Percentiles rank a stretch among this genome's conserved stretches.
phyloP scores from a whole-genome alignment of 2,113 vertebrate genomes.

The Galbula dea region DNA sequence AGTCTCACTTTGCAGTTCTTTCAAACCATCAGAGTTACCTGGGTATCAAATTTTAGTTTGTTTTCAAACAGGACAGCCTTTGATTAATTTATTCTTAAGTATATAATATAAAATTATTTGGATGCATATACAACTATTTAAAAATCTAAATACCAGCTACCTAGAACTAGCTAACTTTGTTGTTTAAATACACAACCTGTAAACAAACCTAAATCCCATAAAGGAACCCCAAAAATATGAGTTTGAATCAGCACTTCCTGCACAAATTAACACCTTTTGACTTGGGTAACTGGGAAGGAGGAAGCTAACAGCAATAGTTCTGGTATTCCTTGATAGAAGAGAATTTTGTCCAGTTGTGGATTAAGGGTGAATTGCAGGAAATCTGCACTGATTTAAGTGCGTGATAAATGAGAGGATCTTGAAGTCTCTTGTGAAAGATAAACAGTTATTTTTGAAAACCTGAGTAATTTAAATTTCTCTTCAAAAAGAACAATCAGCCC shows the following conservation, averaged over 20 bases:
- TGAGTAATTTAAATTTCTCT: conserved; percentile 10
- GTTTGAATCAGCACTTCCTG: background rate
- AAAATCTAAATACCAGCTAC: background rate
- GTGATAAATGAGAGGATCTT: background rate
- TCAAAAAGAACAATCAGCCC: background rate
- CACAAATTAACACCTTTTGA: background rate
- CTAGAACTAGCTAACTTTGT: background rate
- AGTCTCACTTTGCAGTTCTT: background rate
- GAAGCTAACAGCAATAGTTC: background rate
- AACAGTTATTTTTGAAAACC: conserved; percentile 36
- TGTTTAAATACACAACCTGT: background rate
- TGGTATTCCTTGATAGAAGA: background rate
- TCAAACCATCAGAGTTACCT: background rate
- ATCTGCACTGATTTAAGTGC: background rate
- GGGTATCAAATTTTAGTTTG: background rate
- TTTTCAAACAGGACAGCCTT: background rate
- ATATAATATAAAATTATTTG: background rate
- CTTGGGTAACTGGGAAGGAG: background rate
- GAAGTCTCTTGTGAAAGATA: conserved; percentile 29
- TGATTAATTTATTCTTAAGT: background rate
- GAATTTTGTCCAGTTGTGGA: background rate
- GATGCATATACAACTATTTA: background rate
- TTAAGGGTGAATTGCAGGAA: conserved; percentile 39
- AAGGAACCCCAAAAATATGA: background rate
- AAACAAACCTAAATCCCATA: background rate